A percentile compares a stretch with the other conserved stretches of the same genome.
Evolutionary conservation across 2,113 vertebrate species (phyloP).

Genomic region (Mobula hypostoma): DNA sequence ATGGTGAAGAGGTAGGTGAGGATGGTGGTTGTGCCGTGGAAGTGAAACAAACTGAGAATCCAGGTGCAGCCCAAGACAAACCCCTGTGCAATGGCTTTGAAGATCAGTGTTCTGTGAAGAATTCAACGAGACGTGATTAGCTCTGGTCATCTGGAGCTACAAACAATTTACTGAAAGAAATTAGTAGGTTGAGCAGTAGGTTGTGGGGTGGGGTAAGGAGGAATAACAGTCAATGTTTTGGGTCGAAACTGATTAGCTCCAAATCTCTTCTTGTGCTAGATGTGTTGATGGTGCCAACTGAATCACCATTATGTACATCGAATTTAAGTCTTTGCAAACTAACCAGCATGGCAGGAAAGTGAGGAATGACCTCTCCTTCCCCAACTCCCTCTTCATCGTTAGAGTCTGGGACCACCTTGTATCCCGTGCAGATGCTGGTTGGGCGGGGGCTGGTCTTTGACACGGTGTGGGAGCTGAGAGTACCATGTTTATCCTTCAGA

Average conservation of each 20-base stretch:
- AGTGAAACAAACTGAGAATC: background rate
- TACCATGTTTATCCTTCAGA: too few relatives aligned
- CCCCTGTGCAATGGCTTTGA: background rate
- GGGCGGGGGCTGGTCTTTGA: too few relatives aligned
- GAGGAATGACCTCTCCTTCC: background rate
- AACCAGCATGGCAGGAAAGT: background rate
- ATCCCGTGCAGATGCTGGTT: too few relatives aligned
- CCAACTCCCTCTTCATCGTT: background rate
- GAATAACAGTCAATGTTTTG: too few relatives aligned
- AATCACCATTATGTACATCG: background rate
- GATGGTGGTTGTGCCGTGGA: background rate
- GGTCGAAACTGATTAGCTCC: background rate
- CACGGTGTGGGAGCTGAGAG: too few relatives aligned
- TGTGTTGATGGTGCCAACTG: too few relatives aligned
- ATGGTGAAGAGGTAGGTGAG: conserved; percentile 5
- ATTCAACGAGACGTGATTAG: background rate
- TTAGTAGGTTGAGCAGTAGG: too few relatives aligned
- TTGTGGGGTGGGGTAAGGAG: too few relatives aligned
- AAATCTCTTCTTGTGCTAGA: background rate
- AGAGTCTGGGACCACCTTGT: too few relatives aligned
- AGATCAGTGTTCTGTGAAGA: background rate
- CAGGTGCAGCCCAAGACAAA: background rate
- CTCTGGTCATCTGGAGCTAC: too few relatives aligned
- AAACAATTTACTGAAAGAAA: too few relatives aligned
- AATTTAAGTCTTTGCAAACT: background rate